Evolutionary conservation across 23 tunicate species (phyloP).

Genomic region (Oikopleura dioica): DNA sequence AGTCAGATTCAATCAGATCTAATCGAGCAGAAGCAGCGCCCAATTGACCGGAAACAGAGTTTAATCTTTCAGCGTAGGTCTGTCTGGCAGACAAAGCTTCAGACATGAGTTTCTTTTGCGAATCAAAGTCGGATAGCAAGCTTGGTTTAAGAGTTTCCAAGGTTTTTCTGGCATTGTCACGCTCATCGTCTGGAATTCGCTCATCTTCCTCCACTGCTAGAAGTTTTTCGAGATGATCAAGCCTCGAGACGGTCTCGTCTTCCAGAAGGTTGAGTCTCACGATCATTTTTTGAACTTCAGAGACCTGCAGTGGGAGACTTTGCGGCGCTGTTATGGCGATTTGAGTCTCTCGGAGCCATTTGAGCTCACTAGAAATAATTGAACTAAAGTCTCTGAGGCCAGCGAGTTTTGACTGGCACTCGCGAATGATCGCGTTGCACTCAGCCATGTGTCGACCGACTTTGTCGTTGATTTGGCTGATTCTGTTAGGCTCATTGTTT

Average conservation of each 20-base stretch:
- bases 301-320: not conserved
- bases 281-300: slow-evolving; percentile 6
- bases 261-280: not conserved
- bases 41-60: slow-evolving; percentile 41
- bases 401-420: not conserved
- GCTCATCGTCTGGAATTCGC: not conserved
- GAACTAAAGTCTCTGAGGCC: not conserved
- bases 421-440: not conserved
- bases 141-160: not conserved
- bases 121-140: not conserved
- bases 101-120: not conserved
- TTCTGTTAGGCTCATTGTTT: not conserved
- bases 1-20: slow-evolving; percentile 60
- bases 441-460: not conserved
- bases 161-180: not conserved
- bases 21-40: slow-evolving; percentile 64
- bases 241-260: not conserved
- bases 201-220: not conserved
- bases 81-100: slow-evolving; percentile 24
- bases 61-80: slow-evolving; percentile 31
- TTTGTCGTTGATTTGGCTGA: not conserved
- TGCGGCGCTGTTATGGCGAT: slow-evolving; percentile 10
- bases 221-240: not conserved
- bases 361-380: not conserved
- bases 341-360: not conserved